These are phyloP conservation scores for Myotis planiceps DNA, from an alignment of 2,797 vertebrate genomes.

Conservation along the genomic window DNA sequence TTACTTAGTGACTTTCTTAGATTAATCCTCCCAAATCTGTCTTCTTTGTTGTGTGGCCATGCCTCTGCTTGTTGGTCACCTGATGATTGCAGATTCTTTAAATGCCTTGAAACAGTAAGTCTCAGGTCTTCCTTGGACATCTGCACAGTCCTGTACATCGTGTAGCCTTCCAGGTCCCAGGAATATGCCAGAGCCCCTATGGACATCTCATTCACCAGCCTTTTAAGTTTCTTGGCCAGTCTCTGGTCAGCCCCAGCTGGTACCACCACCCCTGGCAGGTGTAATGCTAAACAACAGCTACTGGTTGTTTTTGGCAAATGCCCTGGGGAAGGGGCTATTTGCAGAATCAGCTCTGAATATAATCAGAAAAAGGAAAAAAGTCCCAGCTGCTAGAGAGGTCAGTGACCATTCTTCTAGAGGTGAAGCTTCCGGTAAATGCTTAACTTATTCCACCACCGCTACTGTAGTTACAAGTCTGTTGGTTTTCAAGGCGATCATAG, in stretches of 20 bases:
- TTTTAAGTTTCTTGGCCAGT: background rate
- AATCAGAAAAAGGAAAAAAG: background rate
- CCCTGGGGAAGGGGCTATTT: background rate
- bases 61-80: background rate
- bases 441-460: background rate
- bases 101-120: background rate
- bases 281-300: background rate
- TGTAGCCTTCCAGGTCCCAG: background rate
- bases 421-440: background rate
- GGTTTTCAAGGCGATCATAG: background rate
- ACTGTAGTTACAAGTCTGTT: background rate
- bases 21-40: background rate
- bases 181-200: background rate
- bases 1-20: background rate
- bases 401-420: background rate
- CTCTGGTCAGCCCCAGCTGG: background rate
- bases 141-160: background rate
- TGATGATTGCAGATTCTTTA: background rate
- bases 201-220: background rate
- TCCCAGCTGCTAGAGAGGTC: background rate
- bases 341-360: background rate
- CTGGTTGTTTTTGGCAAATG: background rate
- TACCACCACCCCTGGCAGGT: background rate
- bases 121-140: background rate
- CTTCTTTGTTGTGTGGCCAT: background rate